These are phyloP conservation scores for Pseudachorutes palmiensis DNA, from an alignment of 1,140 invertebrate species.

Conservation along the genomic window DNA sequence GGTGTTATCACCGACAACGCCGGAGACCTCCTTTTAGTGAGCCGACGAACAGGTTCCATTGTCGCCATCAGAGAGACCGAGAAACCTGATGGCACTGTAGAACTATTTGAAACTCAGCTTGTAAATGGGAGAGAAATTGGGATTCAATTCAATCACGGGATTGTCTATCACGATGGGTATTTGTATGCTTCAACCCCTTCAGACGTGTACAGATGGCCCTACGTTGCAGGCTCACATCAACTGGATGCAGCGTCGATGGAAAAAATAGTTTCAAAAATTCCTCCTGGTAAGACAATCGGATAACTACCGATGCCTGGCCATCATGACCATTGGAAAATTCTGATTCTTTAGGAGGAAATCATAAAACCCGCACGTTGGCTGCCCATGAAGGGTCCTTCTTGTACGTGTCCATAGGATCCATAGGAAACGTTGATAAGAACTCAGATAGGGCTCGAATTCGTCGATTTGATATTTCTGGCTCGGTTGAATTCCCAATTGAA, in stretches of 20 bases:
- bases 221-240: constrained; percentile 9
- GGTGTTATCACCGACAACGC: neutral
- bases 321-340: neutral
- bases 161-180: neutral
- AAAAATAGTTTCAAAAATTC: constrained; percentile 15
- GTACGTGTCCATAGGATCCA: constrained; percentile 20
- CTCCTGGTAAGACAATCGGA: no score
- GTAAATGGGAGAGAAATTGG: neutral
- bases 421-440: constrained; percentile 21
- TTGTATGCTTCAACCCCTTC: constrained; percentile 19
- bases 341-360: neutral
- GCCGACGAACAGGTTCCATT: neutral
- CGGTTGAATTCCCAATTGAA: neutral
- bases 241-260: neutral
- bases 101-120: neutral
- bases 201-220: constrained; percentile 26
- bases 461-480: neutral
- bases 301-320: neutral
- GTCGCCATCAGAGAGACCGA: neutral
- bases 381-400: neutral
- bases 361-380: constrained; percentile 9
- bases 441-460: constrained; percentile 3
- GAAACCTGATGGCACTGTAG: neutral
- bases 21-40: neutral
- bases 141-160: constrained; percentile 15